Evolutionary conservation across 1,140 invertebrate genomes (phyloP), one percentile per base, ranked within the genome.

Genomic region (Cryptotermes secundus): DNA sequence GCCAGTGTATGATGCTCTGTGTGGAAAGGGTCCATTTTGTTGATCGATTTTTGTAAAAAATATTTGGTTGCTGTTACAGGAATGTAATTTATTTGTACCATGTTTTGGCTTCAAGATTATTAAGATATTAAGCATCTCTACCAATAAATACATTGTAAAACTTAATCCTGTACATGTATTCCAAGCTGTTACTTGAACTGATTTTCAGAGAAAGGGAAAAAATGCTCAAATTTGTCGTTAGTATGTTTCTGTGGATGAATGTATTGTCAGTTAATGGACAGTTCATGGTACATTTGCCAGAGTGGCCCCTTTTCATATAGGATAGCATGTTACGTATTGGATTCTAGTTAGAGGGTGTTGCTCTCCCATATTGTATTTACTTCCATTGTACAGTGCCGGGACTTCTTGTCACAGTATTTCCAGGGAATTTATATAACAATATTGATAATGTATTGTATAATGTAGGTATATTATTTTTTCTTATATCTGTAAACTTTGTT

Each of bases 401-500:
- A 72, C 59, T 72, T 72, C 59, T 72, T 31, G 59, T 72, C 59
- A 72, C 59, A 72, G 59, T 72, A 72, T 72, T 72, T 72, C 59
- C 59, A 72, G 59, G 59, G 59, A 72, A 72, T 72, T 72, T 72
- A 31, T 72, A 72, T 72, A 72, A 72, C n/a, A 72, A 72, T 72
- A 72, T 72, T 72, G 59, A n/a, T 72, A 72, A 72, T 72, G 59
- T 72, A 72, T 72, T 72, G 26, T 72, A 72, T 72, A 31, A 72
- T 72, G 59, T 72, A 72, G 59, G 59, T 72, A 72, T 72, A 72
- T 72, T 72, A 72, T 72, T 72, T 49, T 72, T 72, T 72, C 59
- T 72, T 72, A 72, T 72, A 72, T 72, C 59, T 72, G 59, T 72
- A 72, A 72, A 72, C 59, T 72, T 72, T 72, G 59, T 72, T 72